Percentiles rank a stretch among this genome's conserved stretches.
Conservation (phyloP, 2,888 invertebrate species). For the Agrochola lychnidis region DNA sequence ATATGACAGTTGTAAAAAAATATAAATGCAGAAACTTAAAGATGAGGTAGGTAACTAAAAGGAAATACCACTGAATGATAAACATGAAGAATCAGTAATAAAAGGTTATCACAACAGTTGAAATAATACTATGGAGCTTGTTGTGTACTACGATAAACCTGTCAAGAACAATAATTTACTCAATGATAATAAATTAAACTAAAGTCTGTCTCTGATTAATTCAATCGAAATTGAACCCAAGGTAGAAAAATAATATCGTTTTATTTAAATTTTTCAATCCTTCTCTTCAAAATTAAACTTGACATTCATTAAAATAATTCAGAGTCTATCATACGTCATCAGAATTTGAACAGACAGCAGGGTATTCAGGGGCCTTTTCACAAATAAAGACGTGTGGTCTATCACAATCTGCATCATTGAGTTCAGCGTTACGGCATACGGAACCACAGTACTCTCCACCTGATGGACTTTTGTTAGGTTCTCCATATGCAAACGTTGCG, state of each 20-base stretch:
- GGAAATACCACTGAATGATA: too few species aligned
- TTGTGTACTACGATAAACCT: neutral
- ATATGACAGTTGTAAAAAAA: too few species aligned
- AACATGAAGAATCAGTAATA: neutral
- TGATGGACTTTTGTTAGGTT: constrained; percentile 70
- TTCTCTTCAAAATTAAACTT: neutral
- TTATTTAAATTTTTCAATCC: neutral
- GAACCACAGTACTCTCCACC: constrained; percentile 72
- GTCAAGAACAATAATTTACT: neutral
- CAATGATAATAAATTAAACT: neutral
- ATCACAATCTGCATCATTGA: constrained; percentile 72
- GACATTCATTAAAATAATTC: neutral
- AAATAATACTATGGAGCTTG: neutral
- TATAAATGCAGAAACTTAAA: too few species aligned
- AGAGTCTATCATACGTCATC: neutral
- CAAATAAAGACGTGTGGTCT: constrained; percentile 33
- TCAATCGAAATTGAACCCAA: neutral
- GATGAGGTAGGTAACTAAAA: too few species aligned
- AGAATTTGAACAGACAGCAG: constrained; percentile 32
- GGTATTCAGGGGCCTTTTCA: constrained; percentile 46
- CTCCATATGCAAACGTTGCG: constrained; percentile 65
- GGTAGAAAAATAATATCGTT: neutral
- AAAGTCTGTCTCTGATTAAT: neutral
- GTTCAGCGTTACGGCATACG: constrained; percentile 65
- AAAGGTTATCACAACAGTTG: neutral